phyloP scores from a whole-genome alignment of 2,797 vertebrate species.

The Tokudaia tokunoshimensis region DNA sequence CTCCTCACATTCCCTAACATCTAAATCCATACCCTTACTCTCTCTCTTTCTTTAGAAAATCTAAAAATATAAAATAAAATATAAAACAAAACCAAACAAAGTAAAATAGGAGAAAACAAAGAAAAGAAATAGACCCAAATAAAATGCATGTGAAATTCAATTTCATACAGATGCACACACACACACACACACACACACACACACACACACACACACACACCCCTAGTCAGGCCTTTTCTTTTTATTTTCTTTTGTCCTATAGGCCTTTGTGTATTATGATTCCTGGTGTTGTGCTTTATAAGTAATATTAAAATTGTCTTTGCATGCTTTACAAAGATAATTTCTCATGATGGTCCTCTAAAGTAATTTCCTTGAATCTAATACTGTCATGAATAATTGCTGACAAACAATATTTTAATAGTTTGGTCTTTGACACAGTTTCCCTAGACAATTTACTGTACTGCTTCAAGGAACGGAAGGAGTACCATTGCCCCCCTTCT shows the following conservation, averaged over 20 bases:
- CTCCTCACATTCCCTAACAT: too few relatives aligned
- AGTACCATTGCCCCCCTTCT: background rate
- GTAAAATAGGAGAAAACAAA: background rate
- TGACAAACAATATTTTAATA: background rate
- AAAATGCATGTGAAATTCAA: background rate
- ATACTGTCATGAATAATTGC: background rate
- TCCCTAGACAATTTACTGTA: background rate
- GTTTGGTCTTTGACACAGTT: background rate
- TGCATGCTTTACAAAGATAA: background rate
- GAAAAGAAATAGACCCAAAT: background rate
- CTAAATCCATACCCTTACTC: background rate
- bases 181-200: too few relatives aligned
- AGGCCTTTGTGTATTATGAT: background rate
- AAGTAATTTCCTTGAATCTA: background rate
- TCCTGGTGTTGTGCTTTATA: background rate
- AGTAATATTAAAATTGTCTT: background rate
- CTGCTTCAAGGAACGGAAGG: background rate
- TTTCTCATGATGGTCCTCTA: background rate
- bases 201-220: background rate
- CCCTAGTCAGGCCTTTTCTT: background rate
- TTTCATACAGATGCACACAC: background rate
- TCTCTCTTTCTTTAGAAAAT: background rate
- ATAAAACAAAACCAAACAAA: background rate
- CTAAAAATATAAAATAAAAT: background rate
- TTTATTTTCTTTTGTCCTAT: background rate